Percentiles rank a stretch among this genome's conserved stretches.
Evolutionary conservation across 2,888 invertebrate species (phyloP).

Genomic region (Platycheirus rosarum): DNA sequence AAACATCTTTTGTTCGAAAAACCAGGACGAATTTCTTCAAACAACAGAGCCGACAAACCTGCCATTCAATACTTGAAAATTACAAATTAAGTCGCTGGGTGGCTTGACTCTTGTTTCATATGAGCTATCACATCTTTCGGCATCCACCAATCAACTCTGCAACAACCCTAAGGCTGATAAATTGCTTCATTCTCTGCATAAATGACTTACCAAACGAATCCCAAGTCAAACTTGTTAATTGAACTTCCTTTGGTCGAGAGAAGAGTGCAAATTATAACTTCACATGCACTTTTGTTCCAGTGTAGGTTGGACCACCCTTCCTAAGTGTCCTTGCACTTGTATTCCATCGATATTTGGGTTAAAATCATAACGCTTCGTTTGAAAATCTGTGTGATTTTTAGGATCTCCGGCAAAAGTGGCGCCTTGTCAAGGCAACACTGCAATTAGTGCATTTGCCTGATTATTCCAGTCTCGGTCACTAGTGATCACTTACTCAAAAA

Average conservation of each 20-base stretch:
- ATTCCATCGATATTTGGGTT: constrained; percentile 58
- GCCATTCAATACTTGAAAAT: constrained; percentile 18
- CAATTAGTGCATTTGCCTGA: constrained; percentile 63
- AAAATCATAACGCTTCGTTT: constrained; percentile 57
- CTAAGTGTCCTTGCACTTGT: constrained; percentile 7
- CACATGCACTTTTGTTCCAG: constrained; percentile 32
- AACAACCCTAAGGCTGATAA: constrained; percentile 32
- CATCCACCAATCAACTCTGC: background rate
- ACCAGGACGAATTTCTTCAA: no score
- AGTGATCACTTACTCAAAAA: constrained; percentile 50
- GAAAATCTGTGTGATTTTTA: background rate
- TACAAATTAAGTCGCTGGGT: constrained; percentile 22
- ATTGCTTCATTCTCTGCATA: constrained; percentile 33
- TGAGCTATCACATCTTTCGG: constrained; percentile 24
- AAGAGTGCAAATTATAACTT: constrained; percentile 31
- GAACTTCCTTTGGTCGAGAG: constrained; percentile 2
- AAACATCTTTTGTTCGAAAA: no score
- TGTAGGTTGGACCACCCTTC: background rate
- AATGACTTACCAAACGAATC: background rate
- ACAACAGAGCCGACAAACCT: constrained; percentile 3
- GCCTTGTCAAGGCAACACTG: constrained; percentile 44
- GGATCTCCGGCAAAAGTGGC: constrained; percentile 33
- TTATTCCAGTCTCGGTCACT: constrained; percentile 54
- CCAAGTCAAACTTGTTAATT: constrained; percentile 11
- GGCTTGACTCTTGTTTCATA: constrained; percentile 32